phyloP scores from a whole-genome alignment of 2,888 invertebrate species.

The Helicoverpa assulta region DNA sequence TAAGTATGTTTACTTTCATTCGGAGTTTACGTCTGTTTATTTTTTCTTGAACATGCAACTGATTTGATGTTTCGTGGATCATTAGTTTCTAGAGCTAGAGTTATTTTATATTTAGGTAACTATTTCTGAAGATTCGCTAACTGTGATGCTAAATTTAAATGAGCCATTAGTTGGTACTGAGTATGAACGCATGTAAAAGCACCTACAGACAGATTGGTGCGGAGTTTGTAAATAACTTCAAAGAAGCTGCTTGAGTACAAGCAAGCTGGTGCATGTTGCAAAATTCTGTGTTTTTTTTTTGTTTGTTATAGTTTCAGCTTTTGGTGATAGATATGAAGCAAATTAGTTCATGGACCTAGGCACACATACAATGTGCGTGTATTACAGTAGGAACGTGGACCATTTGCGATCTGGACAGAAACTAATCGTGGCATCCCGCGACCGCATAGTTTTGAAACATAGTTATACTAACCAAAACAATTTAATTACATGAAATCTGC shows the following conservation, averaged over 20 bases:
- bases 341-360: conserved; percentile 31
- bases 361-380: conserved; percentile 4
- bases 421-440: background rate
- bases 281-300: conserved; percentile 6
- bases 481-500: background rate
- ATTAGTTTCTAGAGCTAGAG: conserved; percentile 17
- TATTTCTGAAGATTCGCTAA: conserved; percentile 38
- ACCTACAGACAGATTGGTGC: conserved; percentile 40
- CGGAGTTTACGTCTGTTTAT: conserved; percentile 34
- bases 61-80: conserved; percentile 26
- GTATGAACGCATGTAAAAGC: conserved; percentile 34
- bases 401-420: conserved; percentile 26
- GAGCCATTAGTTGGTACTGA: conserved; percentile 15
- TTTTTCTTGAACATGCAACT: conserved; percentile 24
- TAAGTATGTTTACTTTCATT: conserved; percentile 51
- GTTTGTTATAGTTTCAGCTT: conserved; percentile 1
- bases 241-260: conserved; percentile 22
- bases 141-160: conserved; percentile 19
- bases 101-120: conserved; percentile 28
- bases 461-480: background rate
- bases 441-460: background rate
- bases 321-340: conserved; percentile 7
- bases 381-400: conserved; percentile 2
- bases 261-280: conserved; percentile 20
- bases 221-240: conserved; percentile 27